phyloP scores from a whole-genome alignment of 2,797 vertebrate genomes.

The Poecilia picta region DNA sequence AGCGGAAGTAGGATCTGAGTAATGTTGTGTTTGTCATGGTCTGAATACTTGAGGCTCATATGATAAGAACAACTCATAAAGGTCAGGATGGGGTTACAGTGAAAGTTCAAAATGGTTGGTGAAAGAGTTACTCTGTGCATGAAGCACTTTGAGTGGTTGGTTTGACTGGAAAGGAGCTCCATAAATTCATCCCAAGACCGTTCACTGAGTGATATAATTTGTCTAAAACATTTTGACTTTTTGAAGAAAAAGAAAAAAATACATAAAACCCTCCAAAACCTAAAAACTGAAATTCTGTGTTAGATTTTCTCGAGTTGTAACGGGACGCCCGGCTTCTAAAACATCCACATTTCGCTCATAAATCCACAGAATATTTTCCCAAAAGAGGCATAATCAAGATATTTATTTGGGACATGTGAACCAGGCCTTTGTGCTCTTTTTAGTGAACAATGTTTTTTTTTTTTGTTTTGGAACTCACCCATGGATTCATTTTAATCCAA shows the following conservation, averaged over 20 bases:
- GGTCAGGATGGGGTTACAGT: not conserved
- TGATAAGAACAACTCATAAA: constrained; percentile 15
- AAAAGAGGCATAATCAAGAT: not conserved
- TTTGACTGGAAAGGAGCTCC: not conserved
- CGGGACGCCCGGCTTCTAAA: not conserved
- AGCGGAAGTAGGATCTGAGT: constrained; percentile 9
- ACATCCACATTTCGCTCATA: not conserved
- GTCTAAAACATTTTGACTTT: not conserved
- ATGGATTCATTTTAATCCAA: not conserved
- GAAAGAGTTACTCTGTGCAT: constrained; percentile 5
- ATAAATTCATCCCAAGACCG: not conserved
- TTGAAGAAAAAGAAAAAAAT: not conserved
- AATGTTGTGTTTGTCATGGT: not conserved
- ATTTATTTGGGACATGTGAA: not conserved
- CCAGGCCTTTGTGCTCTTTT: not conserved
- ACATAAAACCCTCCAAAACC: not conserved
- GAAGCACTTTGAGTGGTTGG: not conserved
- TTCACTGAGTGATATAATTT: not conserved
- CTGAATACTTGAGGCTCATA: not conserved
- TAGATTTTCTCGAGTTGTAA: not conserved
- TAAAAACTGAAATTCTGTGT: not conserved
- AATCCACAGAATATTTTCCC: not conserved
- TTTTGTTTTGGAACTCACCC: not conserved
- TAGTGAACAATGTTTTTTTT: not conserved
- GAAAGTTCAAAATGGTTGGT: constrained; percentile 30